phyloP scores from a whole-genome alignment of 1,140 invertebrate species.

The Rhizoglyphus robini region DNA sequence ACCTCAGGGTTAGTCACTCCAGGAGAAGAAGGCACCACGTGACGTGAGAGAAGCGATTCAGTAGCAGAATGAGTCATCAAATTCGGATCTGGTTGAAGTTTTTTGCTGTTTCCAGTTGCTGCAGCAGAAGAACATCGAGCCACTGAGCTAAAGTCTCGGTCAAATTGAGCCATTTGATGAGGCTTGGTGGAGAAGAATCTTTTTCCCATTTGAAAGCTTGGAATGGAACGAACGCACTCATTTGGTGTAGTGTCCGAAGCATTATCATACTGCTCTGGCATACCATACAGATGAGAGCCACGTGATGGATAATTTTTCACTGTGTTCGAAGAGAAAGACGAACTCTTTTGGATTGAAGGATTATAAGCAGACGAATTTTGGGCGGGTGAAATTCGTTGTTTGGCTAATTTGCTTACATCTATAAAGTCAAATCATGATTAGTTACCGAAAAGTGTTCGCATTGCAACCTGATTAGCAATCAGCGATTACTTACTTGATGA shows the following conservation, averaged over 20 bases:
- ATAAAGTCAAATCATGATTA: too few species aligned
- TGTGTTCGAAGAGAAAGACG: background rate
- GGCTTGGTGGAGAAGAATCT: constrained; percentile 21
- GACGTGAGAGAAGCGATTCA: background rate
- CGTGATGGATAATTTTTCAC: background rate
- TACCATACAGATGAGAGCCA: background rate
- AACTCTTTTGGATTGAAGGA: constrained; percentile 7
- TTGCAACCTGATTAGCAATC: background rate
- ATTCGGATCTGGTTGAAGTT: background rate
- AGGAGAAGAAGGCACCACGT: background rate
- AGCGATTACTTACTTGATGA: background rate
- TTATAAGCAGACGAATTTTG: background rate
- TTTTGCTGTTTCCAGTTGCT: background rate
- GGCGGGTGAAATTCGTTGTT: background rate
- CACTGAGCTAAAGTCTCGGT: background rate
- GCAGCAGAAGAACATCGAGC: background rate
- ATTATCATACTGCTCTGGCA: background rate
- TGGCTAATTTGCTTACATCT: background rate
- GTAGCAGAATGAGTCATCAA: constrained; percentile 9
- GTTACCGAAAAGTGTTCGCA: background rate
- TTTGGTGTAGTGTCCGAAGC: background rate
- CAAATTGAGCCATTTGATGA: constrained; percentile 17
- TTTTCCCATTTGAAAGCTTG: constrained; percentile 18
- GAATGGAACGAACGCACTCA: constrained; percentile 2
- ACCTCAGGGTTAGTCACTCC: background rate